phyloP scores from a whole-genome alignment of 2,797 vertebrate species.

The Halcyon chelicuti region DNA sequence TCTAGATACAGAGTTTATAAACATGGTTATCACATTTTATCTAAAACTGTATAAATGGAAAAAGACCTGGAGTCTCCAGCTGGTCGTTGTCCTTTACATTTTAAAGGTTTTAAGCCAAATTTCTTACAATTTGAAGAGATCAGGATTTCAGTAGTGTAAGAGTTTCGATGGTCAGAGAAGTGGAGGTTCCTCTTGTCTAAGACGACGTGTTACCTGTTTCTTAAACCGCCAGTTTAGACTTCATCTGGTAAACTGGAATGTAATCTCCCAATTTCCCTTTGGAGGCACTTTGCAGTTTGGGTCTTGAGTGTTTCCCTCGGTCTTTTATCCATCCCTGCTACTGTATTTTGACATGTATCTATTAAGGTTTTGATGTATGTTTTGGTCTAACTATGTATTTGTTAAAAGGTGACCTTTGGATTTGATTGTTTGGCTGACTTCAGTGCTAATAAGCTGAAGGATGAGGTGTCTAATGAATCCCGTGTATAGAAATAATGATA shows the following conservation, averaged over 20 bases:
- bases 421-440: constrained; percentile 63
- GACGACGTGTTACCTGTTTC: neutral
- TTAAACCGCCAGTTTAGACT: neutral
- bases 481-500: constrained; percentile 73
- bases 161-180: neutral
- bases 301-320: neutral
- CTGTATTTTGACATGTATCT: neutral
- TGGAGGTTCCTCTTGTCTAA: neutral
- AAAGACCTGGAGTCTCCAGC: neutral
- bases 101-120: neutral
- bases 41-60: neutral
- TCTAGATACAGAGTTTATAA: neutral
- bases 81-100: neutral
- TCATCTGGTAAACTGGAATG: neutral
- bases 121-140: neutral
- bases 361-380: constrained; percentile 37
- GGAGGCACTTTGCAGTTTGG: neutral
- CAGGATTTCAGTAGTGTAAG: neutral
- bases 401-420: constrained; percentile 70
- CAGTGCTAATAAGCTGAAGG: constrained; percentile 69
- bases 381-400: constrained; percentile 42
- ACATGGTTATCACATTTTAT: neutral
- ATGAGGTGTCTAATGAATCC: constrained; percentile 75
- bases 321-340: neutral
- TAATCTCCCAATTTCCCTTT: neutral